A percentile compares a stretch with the other conserved stretches of the same genome.
phyloP scores from a whole-genome alignment of 2,888 invertebrate species.

The Microplitis manilae region DNA sequence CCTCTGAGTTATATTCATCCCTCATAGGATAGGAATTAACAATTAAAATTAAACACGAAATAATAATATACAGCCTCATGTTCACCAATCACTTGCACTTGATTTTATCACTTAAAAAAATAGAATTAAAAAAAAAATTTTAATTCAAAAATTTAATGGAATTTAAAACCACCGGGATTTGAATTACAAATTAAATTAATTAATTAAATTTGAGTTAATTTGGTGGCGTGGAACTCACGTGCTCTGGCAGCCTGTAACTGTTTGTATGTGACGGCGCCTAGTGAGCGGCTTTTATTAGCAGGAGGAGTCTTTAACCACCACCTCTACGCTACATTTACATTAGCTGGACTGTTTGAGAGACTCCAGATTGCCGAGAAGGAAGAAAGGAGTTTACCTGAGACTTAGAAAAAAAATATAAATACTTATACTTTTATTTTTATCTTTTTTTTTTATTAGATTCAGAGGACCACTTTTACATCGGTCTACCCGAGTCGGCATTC shows the following conservation, averaged over 20 bases:
- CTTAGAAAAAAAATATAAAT: neutral
- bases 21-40: neutral
- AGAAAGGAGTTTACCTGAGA: neutral
- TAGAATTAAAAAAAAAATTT: no score
- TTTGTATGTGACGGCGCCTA: slow-evolving; percentile 66
- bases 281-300: slow-evolving; percentile 71
- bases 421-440: neutral
- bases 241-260: slow-evolving; percentile 67
- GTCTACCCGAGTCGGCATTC: neutral
- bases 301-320: slow-evolving; percentile 65
- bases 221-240: slow-evolving; percentile 51
- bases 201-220: neutral
- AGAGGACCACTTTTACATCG: neutral
- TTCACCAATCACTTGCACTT: neutral
- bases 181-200: neutral
- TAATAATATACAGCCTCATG: neutral
- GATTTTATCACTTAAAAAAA: neutral
- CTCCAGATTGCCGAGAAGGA: slow-evolving; percentile 11
- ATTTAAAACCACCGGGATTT: neutral
- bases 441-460: neutral
- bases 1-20: neutral
- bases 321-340: slow-evolving; percentile 59
- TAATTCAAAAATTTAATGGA: no score
- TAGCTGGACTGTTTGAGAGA: slow-evolving; percentile 1
- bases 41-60: neutral